These are phyloP conservation scores for Isaurus tuberculatus DNA, from an alignment of 92 coral and sea anemone species.

Conservation along the genomic window DNA sequence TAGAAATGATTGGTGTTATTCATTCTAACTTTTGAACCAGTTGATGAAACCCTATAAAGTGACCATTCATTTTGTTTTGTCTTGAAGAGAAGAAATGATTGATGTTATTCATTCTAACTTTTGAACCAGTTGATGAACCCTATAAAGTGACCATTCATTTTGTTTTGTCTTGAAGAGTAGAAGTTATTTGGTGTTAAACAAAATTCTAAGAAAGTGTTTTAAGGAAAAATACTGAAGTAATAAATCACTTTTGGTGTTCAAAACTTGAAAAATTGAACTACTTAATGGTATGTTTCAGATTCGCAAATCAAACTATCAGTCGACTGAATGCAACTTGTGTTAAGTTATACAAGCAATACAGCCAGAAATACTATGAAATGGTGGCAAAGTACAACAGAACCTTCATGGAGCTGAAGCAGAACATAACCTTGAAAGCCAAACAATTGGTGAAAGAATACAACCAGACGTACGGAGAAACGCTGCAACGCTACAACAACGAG, in stretches of 20 bases:
- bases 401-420: neutral
- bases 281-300: constrained; percentile 3
- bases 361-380: neutral
- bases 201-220: neutral
- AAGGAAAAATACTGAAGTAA: neutral
- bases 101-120: too few species aligned
- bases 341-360: neutral
- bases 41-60: too few species aligned
- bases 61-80: too few species aligned
- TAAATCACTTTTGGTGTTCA: neutral
- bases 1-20: too few species aligned
- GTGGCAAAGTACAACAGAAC: constrained; percentile 18
- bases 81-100: too few species aligned
- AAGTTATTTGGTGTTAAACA: neutral
- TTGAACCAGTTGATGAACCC: too few species aligned
- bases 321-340: constrained; percentile 51
- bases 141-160: too few species aligned
- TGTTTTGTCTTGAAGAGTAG: too few species aligned
- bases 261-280: neutral
- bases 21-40: too few species aligned
- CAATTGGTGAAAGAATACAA: constrained; percentile 17
- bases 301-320: constrained; percentile 53
- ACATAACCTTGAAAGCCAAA: neutral
- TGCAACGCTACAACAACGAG: neutral
- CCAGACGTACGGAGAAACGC: constrained; percentile 8